Conservation (phyloP, 2,888 invertebrate genomes). For the Standfussiana lucernea region DNA sequence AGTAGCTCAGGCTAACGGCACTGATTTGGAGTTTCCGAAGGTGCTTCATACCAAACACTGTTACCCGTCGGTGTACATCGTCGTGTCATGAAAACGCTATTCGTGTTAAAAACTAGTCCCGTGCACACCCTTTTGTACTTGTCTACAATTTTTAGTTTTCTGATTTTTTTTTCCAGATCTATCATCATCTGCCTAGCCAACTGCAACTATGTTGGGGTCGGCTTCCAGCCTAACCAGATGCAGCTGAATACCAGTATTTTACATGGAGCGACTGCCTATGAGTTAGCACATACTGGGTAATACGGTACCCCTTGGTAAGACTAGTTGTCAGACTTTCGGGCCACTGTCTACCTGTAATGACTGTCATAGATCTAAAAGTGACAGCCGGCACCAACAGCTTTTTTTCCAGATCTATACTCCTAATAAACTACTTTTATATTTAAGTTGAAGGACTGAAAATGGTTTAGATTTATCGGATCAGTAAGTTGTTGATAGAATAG, state of each 20-base stretch:
- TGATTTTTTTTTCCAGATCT: neutral
- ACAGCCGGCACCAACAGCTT: too few relatives aligned
- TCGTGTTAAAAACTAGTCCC: neutral
- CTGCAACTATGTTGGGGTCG: too few relatives aligned
- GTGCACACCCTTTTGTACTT: neutral
- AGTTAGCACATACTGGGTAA: too few relatives aligned
- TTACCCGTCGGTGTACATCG: too few relatives aligned
- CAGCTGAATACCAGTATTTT: too few relatives aligned
- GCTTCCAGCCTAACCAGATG: too few relatives aligned
- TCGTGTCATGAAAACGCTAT: slow-evolving; percentile 6
- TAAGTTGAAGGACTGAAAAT: neutral
- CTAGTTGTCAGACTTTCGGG: too few relatives aligned
- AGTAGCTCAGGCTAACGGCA: neutral
- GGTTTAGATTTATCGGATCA: neutral
- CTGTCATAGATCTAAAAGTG: too few relatives aligned
- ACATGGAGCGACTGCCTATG: too few relatives aligned
- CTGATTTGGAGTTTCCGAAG: neutral
- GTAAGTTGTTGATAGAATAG: neutral
- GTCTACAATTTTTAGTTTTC: neutral
- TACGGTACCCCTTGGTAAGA: too few relatives aligned
- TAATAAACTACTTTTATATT: neutral
- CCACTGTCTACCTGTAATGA: too few relatives aligned
- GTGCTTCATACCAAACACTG: neutral
- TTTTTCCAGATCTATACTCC: neutral
- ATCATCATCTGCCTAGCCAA: too few relatives aligned